Conservation (phyloP, 2,113 vertebrate species). For the Hemicordylus capensis region DNA sequence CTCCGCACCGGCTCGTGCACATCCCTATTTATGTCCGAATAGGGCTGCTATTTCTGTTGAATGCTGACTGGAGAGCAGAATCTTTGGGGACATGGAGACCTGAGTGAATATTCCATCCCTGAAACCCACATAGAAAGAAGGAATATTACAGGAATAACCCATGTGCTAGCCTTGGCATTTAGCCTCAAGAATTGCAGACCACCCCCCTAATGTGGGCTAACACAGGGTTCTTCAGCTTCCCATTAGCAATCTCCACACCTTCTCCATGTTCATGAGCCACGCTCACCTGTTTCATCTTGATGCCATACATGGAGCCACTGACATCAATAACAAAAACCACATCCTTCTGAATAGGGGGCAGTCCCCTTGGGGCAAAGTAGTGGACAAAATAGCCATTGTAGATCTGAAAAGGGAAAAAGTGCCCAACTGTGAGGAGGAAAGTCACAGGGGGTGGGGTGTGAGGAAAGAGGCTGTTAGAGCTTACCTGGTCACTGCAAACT, state of each 20-base stretch:
- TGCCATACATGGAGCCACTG: conserved; percentile 86
- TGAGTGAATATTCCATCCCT: no score
- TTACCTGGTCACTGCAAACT: no score
- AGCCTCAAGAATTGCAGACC: not conserved
- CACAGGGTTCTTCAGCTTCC: no score
- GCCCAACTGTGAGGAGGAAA: not conserved
- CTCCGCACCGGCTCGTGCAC: no score
- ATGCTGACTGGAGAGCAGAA: no score
- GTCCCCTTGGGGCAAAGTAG: conserved; percentile 82
- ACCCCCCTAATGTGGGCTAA: not conserved
- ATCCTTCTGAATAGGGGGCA: conserved; percentile 81
- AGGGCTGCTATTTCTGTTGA: no score
- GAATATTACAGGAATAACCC: not conserved
- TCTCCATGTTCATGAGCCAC: no score
- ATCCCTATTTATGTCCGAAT: no score
- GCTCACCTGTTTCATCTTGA: conserved; percentile 85
- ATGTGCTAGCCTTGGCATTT: not conserved
- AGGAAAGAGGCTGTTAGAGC: no score
- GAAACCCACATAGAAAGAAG: no score
- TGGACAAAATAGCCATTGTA: conserved; percentile 84
- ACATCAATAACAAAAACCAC: conserved; percentile 84
- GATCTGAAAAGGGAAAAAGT: conserved; percentile 68
- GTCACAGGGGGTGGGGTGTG: no score
- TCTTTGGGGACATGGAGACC: no score
- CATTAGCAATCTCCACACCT: not conserved